Evolutionary conservation across 2,888 invertebrate genomes (phyloP).

Genomic region (Andrena flavipes): DNA sequence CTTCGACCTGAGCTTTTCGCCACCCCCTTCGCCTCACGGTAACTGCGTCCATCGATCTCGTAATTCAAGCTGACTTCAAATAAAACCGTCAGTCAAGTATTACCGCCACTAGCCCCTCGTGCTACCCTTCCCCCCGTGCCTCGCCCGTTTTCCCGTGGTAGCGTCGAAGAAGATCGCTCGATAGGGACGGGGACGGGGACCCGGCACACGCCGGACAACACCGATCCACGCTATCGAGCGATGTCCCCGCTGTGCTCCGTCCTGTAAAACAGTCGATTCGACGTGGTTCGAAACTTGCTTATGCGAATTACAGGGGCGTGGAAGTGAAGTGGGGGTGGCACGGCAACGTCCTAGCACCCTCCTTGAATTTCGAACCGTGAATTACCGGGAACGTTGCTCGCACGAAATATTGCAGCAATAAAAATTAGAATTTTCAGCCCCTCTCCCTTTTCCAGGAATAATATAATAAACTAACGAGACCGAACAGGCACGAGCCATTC

Average conservation of each 20-base stretch:
- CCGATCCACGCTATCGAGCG: neutral
- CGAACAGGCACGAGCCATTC: neutral
- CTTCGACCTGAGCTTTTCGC: conserved; percentile 74
- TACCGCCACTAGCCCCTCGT: conserved; percentile 17
- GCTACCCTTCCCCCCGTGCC: neutral
- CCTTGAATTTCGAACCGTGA: too few relatives aligned
- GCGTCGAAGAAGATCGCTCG: conserved; percentile 40
- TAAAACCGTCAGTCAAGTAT: conserved; percentile 71
- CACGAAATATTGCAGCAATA: neutral
- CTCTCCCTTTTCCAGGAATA: neutral
- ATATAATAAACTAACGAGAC: neutral
- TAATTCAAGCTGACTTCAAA: conserved; percentile 74
- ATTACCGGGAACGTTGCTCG: neutral
- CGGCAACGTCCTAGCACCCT: neutral
- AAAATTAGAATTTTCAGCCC: neutral
- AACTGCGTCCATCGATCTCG: conserved; percentile 71
- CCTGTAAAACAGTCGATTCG: neutral
- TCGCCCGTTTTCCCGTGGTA: neutral
- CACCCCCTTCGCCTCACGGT: conserved; percentile 35
- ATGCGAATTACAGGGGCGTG: neutral
- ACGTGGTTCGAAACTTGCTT: neutral
- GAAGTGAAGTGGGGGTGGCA: neutral
- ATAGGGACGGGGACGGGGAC: neutral
- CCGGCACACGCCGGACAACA: conserved; percentile 26
- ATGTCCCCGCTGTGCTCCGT: neutral